Conservation (phyloP, 2,113 vertebrate species). For the Mungos mungo region DNA sequence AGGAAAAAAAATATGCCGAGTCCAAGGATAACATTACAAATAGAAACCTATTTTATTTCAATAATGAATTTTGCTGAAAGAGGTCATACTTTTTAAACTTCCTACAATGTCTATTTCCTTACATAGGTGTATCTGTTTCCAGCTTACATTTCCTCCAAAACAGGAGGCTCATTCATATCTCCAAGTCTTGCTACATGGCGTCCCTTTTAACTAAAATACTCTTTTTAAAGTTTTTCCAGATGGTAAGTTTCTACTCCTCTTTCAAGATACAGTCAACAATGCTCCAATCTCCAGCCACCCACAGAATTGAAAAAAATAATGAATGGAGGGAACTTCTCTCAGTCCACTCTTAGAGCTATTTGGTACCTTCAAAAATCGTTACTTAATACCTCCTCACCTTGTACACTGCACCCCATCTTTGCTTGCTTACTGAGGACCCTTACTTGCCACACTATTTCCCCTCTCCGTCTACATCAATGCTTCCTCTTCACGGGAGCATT, state of each 20-base stretch:
- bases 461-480: neutral
- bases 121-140: neutral
- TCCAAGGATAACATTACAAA: neutral
- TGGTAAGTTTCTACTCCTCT: neutral
- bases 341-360: neutral
- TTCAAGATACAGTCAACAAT: neutral
- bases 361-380: neutral
- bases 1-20: neutral
- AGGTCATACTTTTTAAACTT: neutral
- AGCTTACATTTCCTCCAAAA: neutral
- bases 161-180: neutral
- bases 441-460: neutral
- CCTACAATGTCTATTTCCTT: neutral
- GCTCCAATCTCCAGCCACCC: neutral
- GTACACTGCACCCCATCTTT: neutral
- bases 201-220: neutral
- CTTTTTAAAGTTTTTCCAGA: neutral
- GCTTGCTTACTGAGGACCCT: neutral
- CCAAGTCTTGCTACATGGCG: neutral
- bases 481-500: neutral
- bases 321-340: neutral
- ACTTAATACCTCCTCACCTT: neutral
- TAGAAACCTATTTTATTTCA: neutral
- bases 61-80: neutral
- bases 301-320: neutral